Conservation (phyloP, 2,113 vertebrate species). For the Gallinago media region DNA sequence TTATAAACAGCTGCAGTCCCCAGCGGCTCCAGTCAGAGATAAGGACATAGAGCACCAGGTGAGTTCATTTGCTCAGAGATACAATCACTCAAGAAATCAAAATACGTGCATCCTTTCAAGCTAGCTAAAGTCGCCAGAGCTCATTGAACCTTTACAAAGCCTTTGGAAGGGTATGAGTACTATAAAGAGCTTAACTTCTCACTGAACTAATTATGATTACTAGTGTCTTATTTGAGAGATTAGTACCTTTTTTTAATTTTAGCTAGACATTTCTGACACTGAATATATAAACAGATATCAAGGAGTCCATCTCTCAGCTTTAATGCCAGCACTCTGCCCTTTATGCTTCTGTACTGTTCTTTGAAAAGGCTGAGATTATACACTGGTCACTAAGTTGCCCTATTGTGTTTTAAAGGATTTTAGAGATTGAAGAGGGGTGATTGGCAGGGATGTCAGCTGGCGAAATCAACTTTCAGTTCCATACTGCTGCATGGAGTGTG, state of each 20-base stretch:
- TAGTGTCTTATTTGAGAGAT: not conserved
- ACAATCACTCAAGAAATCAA: not conserved
- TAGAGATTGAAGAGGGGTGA: not conserved
- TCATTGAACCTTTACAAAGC: not conserved
- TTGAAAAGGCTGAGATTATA: not conserved
- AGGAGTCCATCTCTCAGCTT: not conserved
- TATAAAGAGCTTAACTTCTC: not conserved
- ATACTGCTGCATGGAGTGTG: not conserved
- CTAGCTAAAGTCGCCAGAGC: not conserved
- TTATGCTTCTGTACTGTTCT: not conserved
- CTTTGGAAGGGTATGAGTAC: not conserved
- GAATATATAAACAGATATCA: not conserved
- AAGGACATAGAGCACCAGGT: not conserved
- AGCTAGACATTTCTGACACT: not conserved
- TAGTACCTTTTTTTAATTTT: not conserved
- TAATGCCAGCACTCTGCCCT: not conserved
- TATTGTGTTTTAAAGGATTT: not conserved
- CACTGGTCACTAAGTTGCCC: not conserved
- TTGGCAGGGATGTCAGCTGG: not conserved
- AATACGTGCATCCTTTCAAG: not conserved
- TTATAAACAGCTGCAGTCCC: not conserved
- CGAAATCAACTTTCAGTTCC: not conserved
- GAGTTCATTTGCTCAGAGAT: constrained; percentile 13
- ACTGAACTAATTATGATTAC: not conserved
- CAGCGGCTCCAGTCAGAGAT: not conserved